These are phyloP conservation scores for Bimastos eiseni DNA, from an alignment of 2,888 invertebrate species.

Conservation along the genomic window DNA sequence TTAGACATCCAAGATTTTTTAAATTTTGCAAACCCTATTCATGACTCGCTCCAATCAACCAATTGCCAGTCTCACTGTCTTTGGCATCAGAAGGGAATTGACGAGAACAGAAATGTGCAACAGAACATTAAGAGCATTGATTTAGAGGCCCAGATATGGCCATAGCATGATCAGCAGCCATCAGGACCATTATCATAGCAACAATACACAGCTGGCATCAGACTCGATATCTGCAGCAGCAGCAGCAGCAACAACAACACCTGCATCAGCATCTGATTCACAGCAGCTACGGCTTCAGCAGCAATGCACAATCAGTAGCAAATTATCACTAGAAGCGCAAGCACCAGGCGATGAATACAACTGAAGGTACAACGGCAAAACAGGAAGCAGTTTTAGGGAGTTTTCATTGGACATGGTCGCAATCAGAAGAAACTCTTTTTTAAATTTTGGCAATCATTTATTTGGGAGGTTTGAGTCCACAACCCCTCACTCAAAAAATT, in stretches of 20 bases:
- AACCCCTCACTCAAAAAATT: too few species aligned
- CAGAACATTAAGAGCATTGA: neutral
- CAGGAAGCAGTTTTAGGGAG: too few species aligned
- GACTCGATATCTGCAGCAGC: neutral
- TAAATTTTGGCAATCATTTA: too few species aligned
- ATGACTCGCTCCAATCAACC: neutral
- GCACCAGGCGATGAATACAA: neutral
- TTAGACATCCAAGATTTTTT: too few species aligned
- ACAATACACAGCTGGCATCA: neutral
- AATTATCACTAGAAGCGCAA: neutral
- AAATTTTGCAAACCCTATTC: too few species aligned
- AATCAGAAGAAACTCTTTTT: too few species aligned
- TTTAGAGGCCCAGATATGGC: neutral
- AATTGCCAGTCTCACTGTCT: neutral
- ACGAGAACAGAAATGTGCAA: conserved; percentile 13
- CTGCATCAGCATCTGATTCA: neutral
- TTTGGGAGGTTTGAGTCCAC: too few species aligned
- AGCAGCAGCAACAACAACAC: neutral
- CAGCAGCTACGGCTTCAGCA: neutral
- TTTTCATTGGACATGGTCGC: too few species aligned
- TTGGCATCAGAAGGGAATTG: neutral
- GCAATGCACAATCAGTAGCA: neutral
- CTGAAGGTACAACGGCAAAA: too few species aligned
- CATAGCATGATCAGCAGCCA: neutral
- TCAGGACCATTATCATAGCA: neutral